phyloP scores from a whole-genome alignment of 2,888 invertebrate genomes.

The Diplazon laetatorius region DNA sequence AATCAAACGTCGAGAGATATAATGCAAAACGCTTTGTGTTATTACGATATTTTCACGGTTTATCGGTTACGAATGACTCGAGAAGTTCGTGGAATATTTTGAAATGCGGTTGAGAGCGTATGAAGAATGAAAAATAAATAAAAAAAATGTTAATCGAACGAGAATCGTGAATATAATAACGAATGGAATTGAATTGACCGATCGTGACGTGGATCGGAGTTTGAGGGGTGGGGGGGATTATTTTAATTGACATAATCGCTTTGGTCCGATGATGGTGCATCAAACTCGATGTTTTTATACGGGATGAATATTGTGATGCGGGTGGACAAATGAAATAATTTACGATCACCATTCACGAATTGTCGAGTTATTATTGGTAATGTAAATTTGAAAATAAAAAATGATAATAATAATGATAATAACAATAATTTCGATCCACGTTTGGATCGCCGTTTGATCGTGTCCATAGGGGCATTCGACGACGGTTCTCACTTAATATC shows the following conservation, averaged over 20 bases:
- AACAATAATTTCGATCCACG: slow-evolving; percentile 45
- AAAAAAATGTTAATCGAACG: too few relatives aligned
- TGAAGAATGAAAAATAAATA: background rate
- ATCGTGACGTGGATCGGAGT: slow-evolving; percentile 1
- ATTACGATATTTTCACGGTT: slow-evolving; percentile 32
- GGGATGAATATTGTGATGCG: slow-evolving; percentile 49
- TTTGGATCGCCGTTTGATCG: slow-evolving; percentile 27
- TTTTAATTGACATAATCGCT: slow-evolving; percentile 40
- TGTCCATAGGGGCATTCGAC: slow-evolving; percentile 56
- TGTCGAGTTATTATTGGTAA: slow-evolving; percentile 57
- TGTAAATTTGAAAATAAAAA: slow-evolving; percentile 60
- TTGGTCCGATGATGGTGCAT: background rate
- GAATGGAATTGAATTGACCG: slow-evolving; percentile 6
- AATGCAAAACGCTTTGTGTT: background rate
- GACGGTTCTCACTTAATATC: slow-evolving; percentile 60
- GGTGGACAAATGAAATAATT: slow-evolving; percentile 54
- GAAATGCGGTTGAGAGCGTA: background rate
- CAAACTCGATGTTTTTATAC: slow-evolving; percentile 3
- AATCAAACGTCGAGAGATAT: slow-evolving; percentile 19
- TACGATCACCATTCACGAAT: slow-evolving; percentile 46
- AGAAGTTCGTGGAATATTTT: background rate
- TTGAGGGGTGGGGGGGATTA: slow-evolving; percentile 28
- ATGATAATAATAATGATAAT: too few relatives aligned
- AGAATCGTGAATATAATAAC: slow-evolving; percentile 18
- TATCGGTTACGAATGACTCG: slow-evolving; percentile 40